Conservation (phyloP, 2,888 invertebrate species). For the Balanococcus diminutus region DNA sequence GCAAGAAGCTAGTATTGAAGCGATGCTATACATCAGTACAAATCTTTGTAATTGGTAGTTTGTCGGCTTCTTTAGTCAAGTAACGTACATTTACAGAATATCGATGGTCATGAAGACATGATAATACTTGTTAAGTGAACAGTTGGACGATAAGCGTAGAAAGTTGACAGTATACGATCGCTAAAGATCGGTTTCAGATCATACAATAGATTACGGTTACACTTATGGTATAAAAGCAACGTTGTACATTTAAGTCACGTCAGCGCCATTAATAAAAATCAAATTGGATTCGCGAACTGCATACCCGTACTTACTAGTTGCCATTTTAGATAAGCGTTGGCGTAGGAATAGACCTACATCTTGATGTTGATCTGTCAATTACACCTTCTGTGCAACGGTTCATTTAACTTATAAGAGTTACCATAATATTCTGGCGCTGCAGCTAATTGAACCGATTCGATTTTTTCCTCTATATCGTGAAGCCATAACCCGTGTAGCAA, state of each 20-base stretch:
- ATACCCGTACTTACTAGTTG: conserved; percentile 53
- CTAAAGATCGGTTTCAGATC: conserved; percentile 53
- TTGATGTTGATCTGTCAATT: conserved; percentile 55
- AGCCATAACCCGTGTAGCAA: no score
- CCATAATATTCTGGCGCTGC: conserved; percentile 29
- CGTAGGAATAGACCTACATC: conserved; percentile 54
- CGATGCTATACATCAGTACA: conserved; percentile 45
- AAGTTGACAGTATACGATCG: conserved; percentile 53
- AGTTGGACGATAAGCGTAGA: conserved; percentile 49
- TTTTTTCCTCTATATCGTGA: neutral
- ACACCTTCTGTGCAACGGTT: conserved; percentile 54
- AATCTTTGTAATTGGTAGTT: conserved; percentile 55
- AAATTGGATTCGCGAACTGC: conserved; percentile 55
- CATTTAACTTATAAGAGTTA: conserved; percentile 38
- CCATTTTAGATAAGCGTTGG: conserved; percentile 53
- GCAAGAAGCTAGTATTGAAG: neutral
- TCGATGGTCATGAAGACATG: conserved; percentile 55
- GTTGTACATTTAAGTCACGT: conserved; percentile 55
- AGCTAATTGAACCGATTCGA: conserved; percentile 13
- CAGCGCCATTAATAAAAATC: conserved; percentile 55
- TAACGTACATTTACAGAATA: conserved; percentile 54
- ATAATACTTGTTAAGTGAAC: conserved; percentile 54
- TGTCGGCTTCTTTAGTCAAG: conserved; percentile 54
- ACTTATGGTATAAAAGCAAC: conserved; percentile 48
- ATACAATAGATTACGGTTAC: conserved; percentile 49